phyloP scores from a whole-genome alignment of 53 echinoderm and acorn worm genomes.

The Apostichopus leukothele region DNA sequence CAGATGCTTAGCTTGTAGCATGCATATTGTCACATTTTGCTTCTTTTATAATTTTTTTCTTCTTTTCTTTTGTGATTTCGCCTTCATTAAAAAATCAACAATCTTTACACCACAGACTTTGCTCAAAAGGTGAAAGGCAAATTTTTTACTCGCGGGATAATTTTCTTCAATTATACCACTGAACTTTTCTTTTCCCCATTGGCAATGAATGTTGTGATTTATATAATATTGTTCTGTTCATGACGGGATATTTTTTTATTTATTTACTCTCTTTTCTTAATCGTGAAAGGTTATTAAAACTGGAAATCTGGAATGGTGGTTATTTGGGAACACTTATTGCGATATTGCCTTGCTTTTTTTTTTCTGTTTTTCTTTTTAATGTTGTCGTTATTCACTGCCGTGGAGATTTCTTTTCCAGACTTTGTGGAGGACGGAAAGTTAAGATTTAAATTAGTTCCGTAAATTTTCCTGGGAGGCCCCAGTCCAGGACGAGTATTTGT shows the following conservation, averaged over 20 bases:
- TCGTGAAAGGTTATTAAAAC: background rate
- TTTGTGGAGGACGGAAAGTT: slow-evolving; percentile 32
- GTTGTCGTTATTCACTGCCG: background rate
- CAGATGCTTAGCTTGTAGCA: too few species aligned
- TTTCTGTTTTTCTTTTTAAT: background rate
- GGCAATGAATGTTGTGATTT: slow-evolving; percentile 21
- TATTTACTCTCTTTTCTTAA: background rate
- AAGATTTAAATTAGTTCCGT: slow-evolving; percentile 44
- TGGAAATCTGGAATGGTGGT: slow-evolving; percentile 1
- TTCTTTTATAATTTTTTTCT: too few species aligned
- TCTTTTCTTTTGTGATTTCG: too few species aligned
- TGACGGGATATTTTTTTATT: background rate
- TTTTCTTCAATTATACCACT: background rate
- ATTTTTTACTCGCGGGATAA: background rate
- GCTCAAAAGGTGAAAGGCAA: too few species aligned
- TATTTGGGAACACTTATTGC: background rate
- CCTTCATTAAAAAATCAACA: too few species aligned
- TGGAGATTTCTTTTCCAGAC: slow-evolving; percentile 41
- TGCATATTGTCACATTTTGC: too few species aligned
- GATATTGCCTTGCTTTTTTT: background rate
- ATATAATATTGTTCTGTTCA: background rate
- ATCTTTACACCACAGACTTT: too few species aligned
- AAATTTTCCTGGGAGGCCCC: slow-evolving; percentile 47
- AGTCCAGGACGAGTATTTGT: slow-evolving; percentile 27
- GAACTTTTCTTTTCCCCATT: background rate